Base-by-base conservation (phyloP, 1,140 invertebrate genomes). In the Sycophaga agraensis region DNA sequence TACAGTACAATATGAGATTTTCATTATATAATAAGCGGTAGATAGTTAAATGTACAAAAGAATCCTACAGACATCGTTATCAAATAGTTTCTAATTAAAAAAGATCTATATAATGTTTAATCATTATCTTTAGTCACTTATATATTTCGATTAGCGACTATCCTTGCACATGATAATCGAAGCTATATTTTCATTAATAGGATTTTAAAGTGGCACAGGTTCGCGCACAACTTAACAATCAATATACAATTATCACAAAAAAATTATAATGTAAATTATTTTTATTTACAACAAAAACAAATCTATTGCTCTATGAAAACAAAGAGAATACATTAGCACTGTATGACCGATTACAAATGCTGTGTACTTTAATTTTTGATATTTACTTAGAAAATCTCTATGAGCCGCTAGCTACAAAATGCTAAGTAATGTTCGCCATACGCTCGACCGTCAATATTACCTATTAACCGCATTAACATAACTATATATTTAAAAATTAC, bases 171-270 rank as follows among this genome's bases (percentile, higher is more conserved):
- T 31, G 26, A 53, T 53, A 35, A 59, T 34, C 12, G 14, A 53
- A 61, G 59, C 14, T 26, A 39, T 34, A 39, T 61, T 34, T 48
- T 21, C 31, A n/a, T 9, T 16, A 19, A 14, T n/a, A 4, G 39
- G 50, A 31, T 6, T 43, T n/a, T 59, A 31, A 63, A 39, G 63
- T 66, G 66, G 68, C 66, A 68, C 68, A 72, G 71, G 70, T 73
- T 72, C 69, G 53, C 69, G 53, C 42, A 57, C 62, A 73, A 71
- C 70, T 71, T 69, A 67, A 64, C 51, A 35, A 50, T 67, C 63
- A 63, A 68, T 72, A 70, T 48, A 70, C 63, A 68, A 54, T 68
- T 70, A 72, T 69, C 62, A 72, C 68, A 72, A 72, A 70, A 53
- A 59, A 31, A 70, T 58, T 59, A 69, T 60, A 26, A 55, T 48